Base-by-base conservation (phyloP, 1,140 invertebrate species). In the Hylaeus anthracinus region DNA sequence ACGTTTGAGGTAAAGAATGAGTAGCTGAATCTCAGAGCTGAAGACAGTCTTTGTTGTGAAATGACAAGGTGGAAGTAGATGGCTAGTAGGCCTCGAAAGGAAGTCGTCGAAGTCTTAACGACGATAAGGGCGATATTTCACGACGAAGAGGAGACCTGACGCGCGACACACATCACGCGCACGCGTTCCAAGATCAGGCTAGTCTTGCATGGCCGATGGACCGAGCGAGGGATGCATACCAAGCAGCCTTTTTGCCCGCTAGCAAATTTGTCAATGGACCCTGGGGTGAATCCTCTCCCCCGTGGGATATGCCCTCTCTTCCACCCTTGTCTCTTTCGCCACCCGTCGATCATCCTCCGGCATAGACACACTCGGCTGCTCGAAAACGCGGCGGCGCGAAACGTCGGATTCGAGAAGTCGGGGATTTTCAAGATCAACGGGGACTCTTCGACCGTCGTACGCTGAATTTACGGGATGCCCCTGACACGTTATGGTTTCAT, bases 251-350 rank as follows among this genome's bases (percentile, higher is more conserved):
- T 88, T 88, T 85, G 79, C 85, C 77, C 79, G 77, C 67, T 75
- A 72, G 87, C 83, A 88, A 89, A 88, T 89, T 89, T 86, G 82
- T 89, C 85, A 87, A 82, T 87, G 83, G 87, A 82, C 78, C 82
- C 78, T 79, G 53, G 69, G 82, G n/a, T 58, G 81, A 83, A 81
- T 74, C 86, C 73, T 69, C 85, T 74, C 86, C 76, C 63, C 43
- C 48, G 41, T 26, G 14, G 43, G 14, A 66, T 56, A 53, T 37
- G 72, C 71, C 26, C 72, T 66, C 65, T 78, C 64, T 71, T 73
- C 45, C 69, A 48, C 75, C 75, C 79, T 83, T 85, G 79, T 72
- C 76, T 73, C 58, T 61, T 67, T 55, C 81, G 64, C 72, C 67
- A 76, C 66, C 67, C 72, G 86, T 86, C 86, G 60, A 85, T 88